phyloP scores from a whole-genome alignment of 2,113 vertebrate species.

The Propithecus coquereli region DNA sequence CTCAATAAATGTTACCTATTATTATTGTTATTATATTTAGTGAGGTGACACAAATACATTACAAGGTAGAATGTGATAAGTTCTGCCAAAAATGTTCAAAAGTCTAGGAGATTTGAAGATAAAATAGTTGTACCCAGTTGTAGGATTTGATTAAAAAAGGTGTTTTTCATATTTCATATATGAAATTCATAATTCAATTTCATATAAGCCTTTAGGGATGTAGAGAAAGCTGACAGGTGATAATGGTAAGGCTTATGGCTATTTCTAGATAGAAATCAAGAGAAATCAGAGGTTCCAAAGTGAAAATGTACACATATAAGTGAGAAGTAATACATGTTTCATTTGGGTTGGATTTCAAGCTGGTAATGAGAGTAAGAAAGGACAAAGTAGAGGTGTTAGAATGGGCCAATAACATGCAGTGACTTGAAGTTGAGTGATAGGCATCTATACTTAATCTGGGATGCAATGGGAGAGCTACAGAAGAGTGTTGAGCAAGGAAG shows the following conservation, averaged over 20 bases:
- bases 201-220: neutral
- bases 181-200: neutral
- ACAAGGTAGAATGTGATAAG: neutral
- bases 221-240: neutral
- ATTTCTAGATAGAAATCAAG: neutral
- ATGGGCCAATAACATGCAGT: neutral
- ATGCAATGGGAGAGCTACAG: neutral
- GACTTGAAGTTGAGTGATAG: neutral
- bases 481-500: neutral
- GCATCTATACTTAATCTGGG: neutral
- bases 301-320: neutral
- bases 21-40: neutral
- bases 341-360: neutral
- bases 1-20: neutral
- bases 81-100: neutral
- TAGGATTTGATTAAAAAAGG: neutral
- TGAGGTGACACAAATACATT: neutral
- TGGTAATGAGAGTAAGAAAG: neutral
- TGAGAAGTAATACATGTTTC: neutral
- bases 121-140: neutral
- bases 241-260: neutral
- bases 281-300: neutral
- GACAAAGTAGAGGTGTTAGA: neutral
- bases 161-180: neutral
- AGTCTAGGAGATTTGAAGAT: neutral